These are phyloP conservation scores for Mirza zaza DNA, from an alignment of 2,113 vertebrate species.

Conservation along the genomic window DNA sequence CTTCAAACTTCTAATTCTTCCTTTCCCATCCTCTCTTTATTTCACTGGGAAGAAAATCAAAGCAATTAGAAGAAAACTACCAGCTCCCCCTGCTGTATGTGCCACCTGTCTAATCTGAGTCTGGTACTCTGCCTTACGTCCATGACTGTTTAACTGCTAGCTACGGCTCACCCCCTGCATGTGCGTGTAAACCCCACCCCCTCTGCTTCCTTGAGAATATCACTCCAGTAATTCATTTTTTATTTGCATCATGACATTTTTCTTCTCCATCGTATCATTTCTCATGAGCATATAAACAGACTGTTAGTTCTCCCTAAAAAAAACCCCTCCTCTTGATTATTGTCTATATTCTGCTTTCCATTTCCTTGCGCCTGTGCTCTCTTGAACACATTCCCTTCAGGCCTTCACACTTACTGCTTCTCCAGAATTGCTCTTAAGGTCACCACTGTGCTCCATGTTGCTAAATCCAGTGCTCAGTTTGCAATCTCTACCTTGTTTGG, in stretches of 20 bases:
- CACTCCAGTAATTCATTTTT: background rate
- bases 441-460: background rate
- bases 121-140: background rate
- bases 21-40: background rate
- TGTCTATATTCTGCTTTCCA: background rate
- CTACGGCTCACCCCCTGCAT: background rate
- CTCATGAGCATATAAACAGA: background rate
- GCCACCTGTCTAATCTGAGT: background rate
- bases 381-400: background rate
- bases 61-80: background rate
- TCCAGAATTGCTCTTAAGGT: background rate
- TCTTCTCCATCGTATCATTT: background rate
- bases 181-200: rapidly evolving
- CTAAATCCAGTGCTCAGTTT: background rate
- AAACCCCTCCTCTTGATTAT: background rate
- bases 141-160: background rate
- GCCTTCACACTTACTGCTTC: background rate
- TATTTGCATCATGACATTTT: background rate
- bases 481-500: background rate
- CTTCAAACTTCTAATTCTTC: background rate
- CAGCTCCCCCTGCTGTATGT: background rate
- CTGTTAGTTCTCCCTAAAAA: background rate
- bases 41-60: background rate
- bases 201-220: background rate
- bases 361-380: background rate